Percentiles rank a stretch among this genome's conserved stretches.
phyloP scores from a whole-genome alignment of 2,113 vertebrate genomes.

The Gymnorhina tibicen region DNA sequence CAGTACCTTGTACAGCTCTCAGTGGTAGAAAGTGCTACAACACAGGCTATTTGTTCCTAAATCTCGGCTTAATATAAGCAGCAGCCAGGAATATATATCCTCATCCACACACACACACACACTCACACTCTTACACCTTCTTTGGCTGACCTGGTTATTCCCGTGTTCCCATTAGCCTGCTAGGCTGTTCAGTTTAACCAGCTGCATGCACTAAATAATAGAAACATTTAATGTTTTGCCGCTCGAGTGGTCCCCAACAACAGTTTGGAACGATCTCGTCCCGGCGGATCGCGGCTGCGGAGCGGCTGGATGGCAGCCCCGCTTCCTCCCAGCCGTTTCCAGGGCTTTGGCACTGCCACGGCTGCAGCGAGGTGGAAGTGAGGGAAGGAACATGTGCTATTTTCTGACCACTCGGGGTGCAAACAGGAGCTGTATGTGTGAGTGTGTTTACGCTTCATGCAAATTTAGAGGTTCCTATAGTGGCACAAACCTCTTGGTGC shows the following conservation, averaged over 20 bases:
- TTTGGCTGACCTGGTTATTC: slow-evolving; percentile 37
- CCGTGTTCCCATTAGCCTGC: slow-evolving; percentile 10
- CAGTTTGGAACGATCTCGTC: background rate
- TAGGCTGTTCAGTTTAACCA: slow-evolving; percentile 40
- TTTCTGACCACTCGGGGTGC: background rate
- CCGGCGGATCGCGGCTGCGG: background rate
- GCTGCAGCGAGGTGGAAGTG: background rate
- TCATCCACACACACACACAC: background rate
- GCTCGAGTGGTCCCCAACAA: background rate
- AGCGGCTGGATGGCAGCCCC: background rate
- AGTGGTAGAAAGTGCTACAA: background rate
- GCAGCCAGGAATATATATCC: background rate
- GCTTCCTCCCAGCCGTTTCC: background rate
- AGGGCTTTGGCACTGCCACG: background rate
- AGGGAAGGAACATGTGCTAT: slow-evolving; percentile 15
- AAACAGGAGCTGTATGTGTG: background rate
- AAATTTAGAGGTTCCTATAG: slow-evolving; percentile 26
- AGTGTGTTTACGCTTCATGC: background rate
- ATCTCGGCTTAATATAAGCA: background rate
- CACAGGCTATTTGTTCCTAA: slow-evolving; percentile 11
- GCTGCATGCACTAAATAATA: slow-evolving; percentile 59
- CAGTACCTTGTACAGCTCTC: background rate
- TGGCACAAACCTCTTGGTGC: background rate
- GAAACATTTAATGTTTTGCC: slow-evolving; percentile 40
- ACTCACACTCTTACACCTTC: background rate